Evolutionary conservation across 2,113 vertebrate genomes (phyloP).

Genomic region (Oncorhynchus gorbuscha): DNA sequence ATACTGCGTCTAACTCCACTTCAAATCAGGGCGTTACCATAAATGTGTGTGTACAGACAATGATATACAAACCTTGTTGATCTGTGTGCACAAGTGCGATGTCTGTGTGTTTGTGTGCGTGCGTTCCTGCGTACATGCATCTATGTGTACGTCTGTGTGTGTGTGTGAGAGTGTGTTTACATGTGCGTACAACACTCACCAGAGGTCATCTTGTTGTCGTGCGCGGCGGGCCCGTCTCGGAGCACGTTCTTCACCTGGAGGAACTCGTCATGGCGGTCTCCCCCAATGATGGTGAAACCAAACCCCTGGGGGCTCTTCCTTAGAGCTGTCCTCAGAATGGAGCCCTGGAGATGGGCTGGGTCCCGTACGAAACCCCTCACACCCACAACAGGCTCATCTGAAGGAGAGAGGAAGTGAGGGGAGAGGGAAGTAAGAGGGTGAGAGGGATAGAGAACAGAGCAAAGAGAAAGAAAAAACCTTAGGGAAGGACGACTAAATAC

Average conservation of each 20-base stretch:
- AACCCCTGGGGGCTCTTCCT: conserved; percentile 94
- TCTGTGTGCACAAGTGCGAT: too few relatives aligned
- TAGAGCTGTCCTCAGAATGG: conserved; percentile 82
- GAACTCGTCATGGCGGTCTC: conserved; percentile 95
- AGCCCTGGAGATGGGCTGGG: conserved; percentile 87
- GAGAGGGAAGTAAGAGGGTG: conserved; percentile 1
- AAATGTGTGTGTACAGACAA: conserved; percentile 22
- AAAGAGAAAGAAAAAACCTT: background rate
- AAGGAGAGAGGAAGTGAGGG: background rate
- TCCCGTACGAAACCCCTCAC: conserved; percentile 86
- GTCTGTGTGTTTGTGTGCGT: background rate
- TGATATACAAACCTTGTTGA: conserved; percentile 4
- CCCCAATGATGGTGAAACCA: conserved; percentile 97
- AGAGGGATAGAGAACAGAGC: background rate
- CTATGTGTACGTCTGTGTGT: conserved; percentile 68
- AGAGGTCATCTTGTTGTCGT: conserved; percentile 92
- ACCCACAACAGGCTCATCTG: conserved; percentile 69
- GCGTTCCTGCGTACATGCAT: conserved; percentile 78
- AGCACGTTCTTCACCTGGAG: conserved; percentile 97
- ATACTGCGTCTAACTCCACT: conserved; percentile 9
- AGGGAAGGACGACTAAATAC: background rate
- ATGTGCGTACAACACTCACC: conserved; percentile 79
- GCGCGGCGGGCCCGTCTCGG: conserved; percentile 90
- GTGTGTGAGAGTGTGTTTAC: conserved; percentile 74
- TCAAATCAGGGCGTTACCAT: conserved; percentile 21